Conservation (phyloP, 92 coral and sea anemone species). For the Parazoanthus darwini region DNA sequence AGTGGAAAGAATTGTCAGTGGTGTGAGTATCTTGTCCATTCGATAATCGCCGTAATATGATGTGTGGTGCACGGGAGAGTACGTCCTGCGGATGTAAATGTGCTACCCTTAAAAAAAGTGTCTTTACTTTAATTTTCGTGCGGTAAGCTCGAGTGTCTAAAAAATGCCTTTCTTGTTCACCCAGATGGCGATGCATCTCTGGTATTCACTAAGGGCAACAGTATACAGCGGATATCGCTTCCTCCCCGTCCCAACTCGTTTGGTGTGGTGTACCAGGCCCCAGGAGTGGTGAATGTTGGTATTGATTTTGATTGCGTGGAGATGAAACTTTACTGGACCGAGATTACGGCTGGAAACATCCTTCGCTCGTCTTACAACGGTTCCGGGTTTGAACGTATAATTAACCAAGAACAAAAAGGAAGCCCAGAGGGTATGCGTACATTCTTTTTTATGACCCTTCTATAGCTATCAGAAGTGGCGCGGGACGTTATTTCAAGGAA, state of each 20-base stretch:
- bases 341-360: constrained; percentile 80
- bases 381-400: constrained; percentile 66
- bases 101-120: too few relatives aligned
- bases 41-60: too few relatives aligned
- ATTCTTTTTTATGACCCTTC: neutral
- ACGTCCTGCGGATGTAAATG: too few relatives aligned
- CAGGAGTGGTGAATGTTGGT: constrained; percentile 87
- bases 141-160: too few relatives aligned
- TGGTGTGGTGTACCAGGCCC: constrained; percentile 76
- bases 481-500: too few relatives aligned
- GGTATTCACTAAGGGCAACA: constrained; percentile 91
- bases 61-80: too few relatives aligned
- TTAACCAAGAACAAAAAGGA: constrained; percentile 59
- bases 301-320: constrained; percentile 88
- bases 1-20: constrained; percentile 92
- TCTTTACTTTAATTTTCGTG: too few relatives aligned
- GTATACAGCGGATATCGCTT: constrained; percentile 94
- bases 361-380: constrained; percentile 89
- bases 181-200: constrained; percentile 95
- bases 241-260: constrained; percentile 88
- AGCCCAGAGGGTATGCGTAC: constrained; percentile 86
- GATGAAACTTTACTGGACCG: constrained; percentile 90
- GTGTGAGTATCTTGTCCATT: constrained; percentile 48
- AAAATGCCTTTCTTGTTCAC: neutral
- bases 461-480: too few relatives aligned